Evolutionary conservation across 2,888 invertebrate species (phyloP).

Genomic region (Calameuta filiformis): DNA sequence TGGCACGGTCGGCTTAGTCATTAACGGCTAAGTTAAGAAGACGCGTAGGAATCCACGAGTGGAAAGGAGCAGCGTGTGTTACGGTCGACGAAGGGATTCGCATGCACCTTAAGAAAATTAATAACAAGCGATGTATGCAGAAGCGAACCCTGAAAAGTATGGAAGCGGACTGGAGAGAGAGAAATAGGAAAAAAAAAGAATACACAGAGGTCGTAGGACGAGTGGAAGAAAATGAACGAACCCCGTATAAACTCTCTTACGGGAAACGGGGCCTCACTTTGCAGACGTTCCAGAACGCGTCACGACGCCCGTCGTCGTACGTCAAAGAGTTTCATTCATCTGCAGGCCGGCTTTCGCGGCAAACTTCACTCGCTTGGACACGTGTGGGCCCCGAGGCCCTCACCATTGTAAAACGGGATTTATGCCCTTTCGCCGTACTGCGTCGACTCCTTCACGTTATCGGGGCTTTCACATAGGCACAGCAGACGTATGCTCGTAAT

Average conservation of each 20-base stretch:
- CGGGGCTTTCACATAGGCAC: conserved; percentile 7
- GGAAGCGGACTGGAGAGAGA: not conserved
- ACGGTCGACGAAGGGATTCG: not conserved
- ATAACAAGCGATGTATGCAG: not conserved
- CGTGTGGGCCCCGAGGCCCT: conserved; percentile 14
- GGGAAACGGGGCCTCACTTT: conserved; percentile 27
- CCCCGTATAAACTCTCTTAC: conserved; percentile 11
- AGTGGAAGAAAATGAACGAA: conserved; percentile 8
- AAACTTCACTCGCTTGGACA: conserved; percentile 21
- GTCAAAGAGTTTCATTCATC: conserved; percentile 44
- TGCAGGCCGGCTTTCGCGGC: conserved; percentile 20
- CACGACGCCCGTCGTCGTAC: conserved; percentile 9
- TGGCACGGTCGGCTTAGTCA: conserved; percentile 31
- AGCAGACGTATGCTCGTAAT: not conserved
- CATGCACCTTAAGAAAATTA: not conserved
- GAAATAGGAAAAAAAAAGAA: not conserved
- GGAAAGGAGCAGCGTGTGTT: not conserved
- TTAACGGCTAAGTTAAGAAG: conserved; percentile 20
- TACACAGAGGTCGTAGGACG: not conserved
- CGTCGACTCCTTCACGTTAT: conserved; percentile 34
- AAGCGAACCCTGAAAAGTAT: not conserved
- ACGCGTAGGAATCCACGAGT: not conserved
- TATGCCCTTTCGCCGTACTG: conserved; percentile 53
- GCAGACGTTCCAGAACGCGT: conserved; percentile 18
- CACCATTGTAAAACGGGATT: conserved; percentile 39